These are phyloP conservation scores for Platygyra sinensis DNA, from an alignment of 64 coral and sea anemone species.

Conservation along the genomic window DNA sequence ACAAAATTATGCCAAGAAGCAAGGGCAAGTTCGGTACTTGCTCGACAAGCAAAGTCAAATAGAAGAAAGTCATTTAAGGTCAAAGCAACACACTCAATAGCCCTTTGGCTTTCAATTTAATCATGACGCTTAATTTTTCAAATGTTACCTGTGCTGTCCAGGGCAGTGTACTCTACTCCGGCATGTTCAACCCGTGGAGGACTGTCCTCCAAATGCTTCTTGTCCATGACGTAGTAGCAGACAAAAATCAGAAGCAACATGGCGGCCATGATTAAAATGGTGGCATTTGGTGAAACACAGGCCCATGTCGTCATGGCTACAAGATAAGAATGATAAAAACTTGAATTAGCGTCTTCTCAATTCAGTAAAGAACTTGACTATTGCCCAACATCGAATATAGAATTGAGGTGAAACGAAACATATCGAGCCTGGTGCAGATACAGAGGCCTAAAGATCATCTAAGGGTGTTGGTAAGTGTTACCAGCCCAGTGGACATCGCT, in stretches of 20 bases:
- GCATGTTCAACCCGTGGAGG: not conserved
- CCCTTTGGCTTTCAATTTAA: not conserved
- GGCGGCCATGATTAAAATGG: conserved; percentile 63
- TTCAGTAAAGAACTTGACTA: too few relatives aligned
- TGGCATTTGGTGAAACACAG: conserved; percentile 67
- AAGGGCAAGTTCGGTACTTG: too few relatives aligned
- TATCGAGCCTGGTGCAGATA: too few relatives aligned
- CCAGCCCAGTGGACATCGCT: too few relatives aligned
- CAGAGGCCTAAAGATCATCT: too few relatives aligned
- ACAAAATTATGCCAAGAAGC: too few relatives aligned
- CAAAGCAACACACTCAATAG: too few relatives aligned
- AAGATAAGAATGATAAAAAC: not conserved
- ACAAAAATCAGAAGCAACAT: conserved; percentile 67
- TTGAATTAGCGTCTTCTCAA: not conserved
- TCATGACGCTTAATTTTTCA: not conserved
- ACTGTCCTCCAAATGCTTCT: conserved; percentile 50
- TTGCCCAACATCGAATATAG: too few relatives aligned
- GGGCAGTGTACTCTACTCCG: not conserved
- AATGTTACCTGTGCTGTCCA: conserved; percentile 11
- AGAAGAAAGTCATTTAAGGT: too few relatives aligned
- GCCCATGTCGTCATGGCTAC: conserved; percentile 80
- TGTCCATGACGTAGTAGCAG: conserved; percentile 73
- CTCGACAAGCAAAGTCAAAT: too few relatives aligned
- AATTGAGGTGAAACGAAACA: too few relatives aligned
- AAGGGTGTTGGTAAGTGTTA: too few relatives aligned